Evolutionary conservation across 2,113 vertebrate species (phyloP).

Genomic region (Recurvirostra avosetta): DNA sequence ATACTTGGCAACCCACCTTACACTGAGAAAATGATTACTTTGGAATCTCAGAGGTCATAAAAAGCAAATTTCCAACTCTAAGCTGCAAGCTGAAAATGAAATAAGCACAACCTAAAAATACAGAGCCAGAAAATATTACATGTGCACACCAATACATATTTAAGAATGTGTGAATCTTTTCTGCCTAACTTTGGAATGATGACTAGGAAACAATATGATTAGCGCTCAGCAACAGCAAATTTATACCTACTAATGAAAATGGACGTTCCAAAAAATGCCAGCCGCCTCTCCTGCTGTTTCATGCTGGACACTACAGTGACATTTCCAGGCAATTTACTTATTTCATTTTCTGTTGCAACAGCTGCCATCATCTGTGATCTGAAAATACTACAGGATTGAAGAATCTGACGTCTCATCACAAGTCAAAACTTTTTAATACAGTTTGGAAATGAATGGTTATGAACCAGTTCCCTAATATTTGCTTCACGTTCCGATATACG

Average conservation of each 20-base stretch:
- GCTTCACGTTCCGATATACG: not conserved
- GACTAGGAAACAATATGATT: not conserved
- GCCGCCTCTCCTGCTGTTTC: not conserved
- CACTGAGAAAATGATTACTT: not conserved
- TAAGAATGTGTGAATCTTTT: not conserved
- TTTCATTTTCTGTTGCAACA: not conserved
- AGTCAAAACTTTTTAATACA: not conserved
- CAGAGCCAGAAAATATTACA: not conserved
- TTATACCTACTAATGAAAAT: not conserved
- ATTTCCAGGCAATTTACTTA: not conserved
- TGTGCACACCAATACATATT: not conserved
- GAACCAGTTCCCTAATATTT: not conserved
- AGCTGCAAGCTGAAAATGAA: not conserved
- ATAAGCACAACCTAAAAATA: not conserved
- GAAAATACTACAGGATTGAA: not conserved
- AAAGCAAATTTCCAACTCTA: not conserved
- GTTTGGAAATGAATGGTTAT: not conserved
- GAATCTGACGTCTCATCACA: not conserved
- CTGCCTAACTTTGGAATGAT: not conserved
- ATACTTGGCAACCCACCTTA: not conserved
- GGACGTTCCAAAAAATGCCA: not conserved
- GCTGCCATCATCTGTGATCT: not conserved
- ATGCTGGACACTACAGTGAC: not conserved
- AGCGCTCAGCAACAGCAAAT: not conserved
- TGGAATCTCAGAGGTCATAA: conserved; percentile 7